A percentile compares a stretch with the other conserved stretches of the same genome.
Evolutionary conservation across 2,888 invertebrate species (phyloP).

Genomic region (Acleris emargana): DNA sequence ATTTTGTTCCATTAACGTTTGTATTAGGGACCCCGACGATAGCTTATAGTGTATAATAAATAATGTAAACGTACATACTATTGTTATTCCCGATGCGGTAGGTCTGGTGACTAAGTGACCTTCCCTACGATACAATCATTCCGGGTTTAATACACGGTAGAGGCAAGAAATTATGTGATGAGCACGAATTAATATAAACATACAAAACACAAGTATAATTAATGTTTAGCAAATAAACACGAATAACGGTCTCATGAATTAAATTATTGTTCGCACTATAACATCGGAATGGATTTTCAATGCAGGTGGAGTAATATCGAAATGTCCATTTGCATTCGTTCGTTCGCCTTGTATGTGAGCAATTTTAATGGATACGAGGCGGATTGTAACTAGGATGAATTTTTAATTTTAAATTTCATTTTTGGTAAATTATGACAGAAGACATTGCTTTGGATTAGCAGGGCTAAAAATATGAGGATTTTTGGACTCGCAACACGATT

Average conservation of each 20-base stretch:
- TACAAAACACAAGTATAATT: no score
- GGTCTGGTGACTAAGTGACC: no score
- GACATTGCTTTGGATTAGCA: no score
- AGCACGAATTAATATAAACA: not conserved
- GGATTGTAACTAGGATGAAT: constrained; percentile 14
- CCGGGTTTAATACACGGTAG: no score
- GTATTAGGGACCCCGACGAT: constrained; percentile 54
- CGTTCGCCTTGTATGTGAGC: constrained; percentile 37
- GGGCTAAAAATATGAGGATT: no score
- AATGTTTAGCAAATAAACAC: no score
- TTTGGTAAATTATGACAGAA: no score
- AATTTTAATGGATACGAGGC: constrained; percentile 43
- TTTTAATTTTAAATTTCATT: no score
- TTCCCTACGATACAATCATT: no score
- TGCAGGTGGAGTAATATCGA: constrained; percentile 40
- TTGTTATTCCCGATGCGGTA: no score
- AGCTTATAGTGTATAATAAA: constrained; percentile 37
- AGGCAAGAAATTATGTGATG: no score
- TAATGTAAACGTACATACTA: not conserved
- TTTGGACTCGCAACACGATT: no score
- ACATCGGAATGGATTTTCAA: constrained; percentile 44
- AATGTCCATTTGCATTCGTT: constrained; percentile 43
- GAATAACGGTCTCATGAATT: not conserved
- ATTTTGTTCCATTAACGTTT: constrained; percentile 74
- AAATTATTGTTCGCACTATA: constrained; percentile 42